A percentile compares a stretch with the other conserved stretches of the same genome.
These are phyloP conservation scores for Lathronympha strigana DNA, from an alignment of 2,888 invertebrate genomes.

Conservation along the genomic window DNA sequence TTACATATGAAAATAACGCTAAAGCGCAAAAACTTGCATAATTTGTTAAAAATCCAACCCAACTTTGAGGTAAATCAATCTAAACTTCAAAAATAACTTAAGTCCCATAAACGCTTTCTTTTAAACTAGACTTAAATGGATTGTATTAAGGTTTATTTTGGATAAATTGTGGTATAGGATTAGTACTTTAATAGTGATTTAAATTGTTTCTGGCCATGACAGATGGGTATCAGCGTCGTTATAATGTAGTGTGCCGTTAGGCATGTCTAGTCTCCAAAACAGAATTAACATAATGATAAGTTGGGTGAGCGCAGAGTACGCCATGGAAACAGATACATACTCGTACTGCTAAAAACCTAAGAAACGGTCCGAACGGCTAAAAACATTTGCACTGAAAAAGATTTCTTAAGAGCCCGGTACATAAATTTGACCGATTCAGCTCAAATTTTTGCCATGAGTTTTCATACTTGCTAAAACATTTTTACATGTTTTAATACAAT, in stretches of 20 bases:
- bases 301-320: slow-evolving; percentile 19
- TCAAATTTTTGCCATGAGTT: too few species aligned
- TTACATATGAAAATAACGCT: not conserved
- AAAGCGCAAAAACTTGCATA: slow-evolving; percentile 14
- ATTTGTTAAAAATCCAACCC: slow-evolving; percentile 16
- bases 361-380: not conserved
- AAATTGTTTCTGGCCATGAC: slow-evolving; percentile 35
- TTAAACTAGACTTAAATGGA: not conserved
- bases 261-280: slow-evolving; percentile 36
- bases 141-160: not conserved
- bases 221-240: slow-evolving; percentile 38
- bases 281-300: slow-evolving; percentile 42
- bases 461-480: too few species aligned
- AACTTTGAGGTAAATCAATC: slow-evolving; percentile 6
- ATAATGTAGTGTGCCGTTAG: slow-evolving; percentile 28
- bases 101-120: not conserved
- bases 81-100: not conserved
- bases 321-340: not conserved
- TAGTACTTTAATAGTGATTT: slow-evolving; percentile 8
- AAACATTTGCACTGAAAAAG: too few species aligned
- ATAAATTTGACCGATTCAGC: too few species aligned
- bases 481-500: too few species aligned
- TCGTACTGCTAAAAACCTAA: too few species aligned
- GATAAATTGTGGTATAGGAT: not conserved
- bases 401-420: too few species aligned